A percentile compares a stretch with the other conserved stretches of the same genome.
Evolutionary conservation across 2,888 invertebrate genomes (phyloP).

Genomic region (Mimumesa dahlbomi): DNA sequence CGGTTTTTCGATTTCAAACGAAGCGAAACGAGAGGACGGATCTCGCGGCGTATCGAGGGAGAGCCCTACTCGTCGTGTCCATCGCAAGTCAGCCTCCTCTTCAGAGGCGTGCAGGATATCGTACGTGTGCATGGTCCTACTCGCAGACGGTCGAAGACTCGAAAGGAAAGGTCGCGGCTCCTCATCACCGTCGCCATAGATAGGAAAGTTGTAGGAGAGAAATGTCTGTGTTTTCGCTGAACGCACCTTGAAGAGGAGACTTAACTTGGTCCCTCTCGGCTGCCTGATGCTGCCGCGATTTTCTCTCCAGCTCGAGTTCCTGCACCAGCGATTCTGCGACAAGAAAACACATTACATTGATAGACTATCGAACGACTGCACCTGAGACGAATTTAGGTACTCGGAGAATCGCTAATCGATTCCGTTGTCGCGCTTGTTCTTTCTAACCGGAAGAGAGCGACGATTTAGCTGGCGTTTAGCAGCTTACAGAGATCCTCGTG

Average conservation of each 20-base stretch:
- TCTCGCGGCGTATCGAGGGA: too few species aligned
- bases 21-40: too few species aligned
- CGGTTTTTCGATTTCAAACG: too few species aligned
- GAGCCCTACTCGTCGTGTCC: too few species aligned
- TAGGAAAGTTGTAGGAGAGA: constrained; percentile 21
- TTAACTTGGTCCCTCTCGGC: constrained; percentile 90
- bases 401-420: background rate
- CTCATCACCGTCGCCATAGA: constrained; percentile 22
- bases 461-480: too few species aligned
- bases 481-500: constrained; percentile 19
- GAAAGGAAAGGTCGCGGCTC: background rate
- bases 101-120: background rate
- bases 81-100: constrained; percentile 17
- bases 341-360: constrained; percentile 70
- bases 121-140: background rate
- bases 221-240: constrained; percentile 40
- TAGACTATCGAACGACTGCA: constrained; percentile 1
- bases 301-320: constrained; percentile 93
- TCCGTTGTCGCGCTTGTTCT: too few species aligned
- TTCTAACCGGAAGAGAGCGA: too few species aligned
- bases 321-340: constrained; percentile 89
- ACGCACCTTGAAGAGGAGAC: constrained; percentile 89
- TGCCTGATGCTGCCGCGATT: constrained; percentile 88
- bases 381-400: background rate
- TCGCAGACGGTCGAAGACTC: background rate